Conservation (phyloP, 2,888 invertebrate species). For the Calameuta pallipes region DNA sequence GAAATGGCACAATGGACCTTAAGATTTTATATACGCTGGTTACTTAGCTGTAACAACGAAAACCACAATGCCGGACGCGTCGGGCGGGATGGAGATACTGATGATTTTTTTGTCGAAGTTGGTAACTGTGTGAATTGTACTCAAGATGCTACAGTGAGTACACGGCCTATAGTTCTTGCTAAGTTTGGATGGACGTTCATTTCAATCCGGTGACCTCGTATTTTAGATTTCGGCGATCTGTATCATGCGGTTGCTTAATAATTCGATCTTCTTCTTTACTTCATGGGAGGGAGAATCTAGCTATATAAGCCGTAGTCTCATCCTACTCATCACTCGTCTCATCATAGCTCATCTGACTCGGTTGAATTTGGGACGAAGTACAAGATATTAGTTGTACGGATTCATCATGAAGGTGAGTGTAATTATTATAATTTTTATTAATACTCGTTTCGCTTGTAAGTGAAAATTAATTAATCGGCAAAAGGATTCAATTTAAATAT, state of each 20-base stretch:
- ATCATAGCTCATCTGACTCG: slow-evolving; percentile 16
- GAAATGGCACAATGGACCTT: neutral
- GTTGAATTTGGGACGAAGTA: slow-evolving; percentile 13
- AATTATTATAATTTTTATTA: slow-evolving; percentile 4
- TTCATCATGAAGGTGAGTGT: slow-evolving; percentile 22
- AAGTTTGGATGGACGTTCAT: slow-evolving; percentile 4
- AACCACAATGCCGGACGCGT: neutral
- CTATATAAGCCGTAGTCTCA: slow-evolving; percentile 22
- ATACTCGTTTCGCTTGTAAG: neutral
- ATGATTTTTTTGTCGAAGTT: neutral
- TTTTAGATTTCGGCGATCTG: slow-evolving; percentile 24
- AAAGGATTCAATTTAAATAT: no score
- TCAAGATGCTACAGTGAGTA: neutral
- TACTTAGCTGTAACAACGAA: neutral
- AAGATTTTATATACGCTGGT: neutral
- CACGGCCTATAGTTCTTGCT: neutral
- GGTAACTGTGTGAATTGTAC: neutral
- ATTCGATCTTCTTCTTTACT: slow-evolving; percentile 21
- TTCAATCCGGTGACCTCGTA: slow-evolving; percentile 20
- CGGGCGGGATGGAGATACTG: neutral
- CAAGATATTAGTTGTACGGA: slow-evolving; percentile 10
- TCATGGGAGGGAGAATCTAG: slow-evolving; percentile 12
- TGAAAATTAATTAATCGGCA: no score
- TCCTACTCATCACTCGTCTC: slow-evolving; percentile 20
- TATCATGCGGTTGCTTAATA: slow-evolving; percentile 23